Conservation (phyloP, 1,140 invertebrate genomes). For the Drosophila kepulauana region DNA sequence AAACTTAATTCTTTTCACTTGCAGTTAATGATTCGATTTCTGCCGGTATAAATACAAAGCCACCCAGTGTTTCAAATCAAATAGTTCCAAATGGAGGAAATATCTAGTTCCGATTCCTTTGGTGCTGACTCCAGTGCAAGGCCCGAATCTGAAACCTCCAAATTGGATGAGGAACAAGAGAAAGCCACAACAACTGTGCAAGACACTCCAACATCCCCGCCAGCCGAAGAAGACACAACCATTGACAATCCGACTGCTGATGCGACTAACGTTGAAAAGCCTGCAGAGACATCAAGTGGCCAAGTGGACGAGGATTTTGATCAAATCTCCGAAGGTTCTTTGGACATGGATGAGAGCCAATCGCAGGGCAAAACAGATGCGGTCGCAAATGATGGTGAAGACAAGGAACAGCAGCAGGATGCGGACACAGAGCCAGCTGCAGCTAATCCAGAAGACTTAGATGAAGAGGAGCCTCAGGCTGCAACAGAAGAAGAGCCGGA, state of each 20-base stretch:
- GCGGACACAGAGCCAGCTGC: constrained; percentile 38
- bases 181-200: constrained; percentile 24
- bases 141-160: constrained; percentile 64
- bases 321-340: constrained; percentile 76
- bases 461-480: constrained; percentile 24
- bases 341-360: constrained; percentile 73
- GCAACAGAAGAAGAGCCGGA: constrained; percentile 41
- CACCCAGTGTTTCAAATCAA: constrained; percentile 27
- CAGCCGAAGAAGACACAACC: constrained; percentile 55
- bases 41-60: constrained; percentile 38
- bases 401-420: constrained; percentile 13
- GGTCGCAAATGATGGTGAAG: constrained; percentile 32
- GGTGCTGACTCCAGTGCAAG: constrained; percentile 68
- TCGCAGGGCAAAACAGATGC: constrained; percentile 56
- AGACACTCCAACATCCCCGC: constrained; percentile 62
- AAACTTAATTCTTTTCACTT: constrained; percentile 25
- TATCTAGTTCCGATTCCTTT: constrained; percentile 81
- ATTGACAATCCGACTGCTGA: constrained; percentile 9
- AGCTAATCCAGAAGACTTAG: neutral
- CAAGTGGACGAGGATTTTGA: constrained; percentile 73
- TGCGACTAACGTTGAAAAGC: constrained; percentile 14
- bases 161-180: constrained; percentile 55
- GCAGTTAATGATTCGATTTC: constrained; percentile 70
- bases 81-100: constrained; percentile 70
- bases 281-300: neutral